phyloP scores from a whole-genome alignment of 2,888 invertebrate genomes.

The Pheosia tremula region DNA sequence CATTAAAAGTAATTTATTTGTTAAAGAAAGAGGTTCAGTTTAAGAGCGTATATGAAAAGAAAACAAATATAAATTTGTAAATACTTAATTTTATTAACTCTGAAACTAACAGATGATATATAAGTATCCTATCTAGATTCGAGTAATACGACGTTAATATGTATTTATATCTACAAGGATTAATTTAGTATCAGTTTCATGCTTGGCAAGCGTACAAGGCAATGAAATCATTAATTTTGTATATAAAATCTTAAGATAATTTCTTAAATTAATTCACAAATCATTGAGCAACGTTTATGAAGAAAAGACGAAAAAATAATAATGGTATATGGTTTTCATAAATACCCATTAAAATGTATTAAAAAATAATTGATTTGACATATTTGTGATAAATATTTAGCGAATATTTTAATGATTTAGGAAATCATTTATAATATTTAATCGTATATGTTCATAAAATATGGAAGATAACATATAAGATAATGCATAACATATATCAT shows the following conservation, averaged over 20 bases:
- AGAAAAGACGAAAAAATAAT: not conserved
- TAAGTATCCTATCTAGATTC: slow-evolving; percentile 83
- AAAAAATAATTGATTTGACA: too few relatives aligned
- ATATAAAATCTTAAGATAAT: not conserved
- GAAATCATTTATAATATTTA: too few relatives aligned
- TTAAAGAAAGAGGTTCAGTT: not conserved
- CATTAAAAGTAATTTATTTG: too few relatives aligned
- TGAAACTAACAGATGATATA: slow-evolving; percentile 83
- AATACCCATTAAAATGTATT: too few relatives aligned
- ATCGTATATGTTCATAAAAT: too few relatives aligned
- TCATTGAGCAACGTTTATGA: slow-evolving; percentile 3
- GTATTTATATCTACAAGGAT: slow-evolving; percentile 79
- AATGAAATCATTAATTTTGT: slow-evolving; percentile 7
- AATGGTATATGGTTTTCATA: too few relatives aligned
- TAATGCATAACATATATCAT: too few relatives aligned
- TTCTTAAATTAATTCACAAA: not conserved
- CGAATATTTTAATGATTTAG: too few relatives aligned
- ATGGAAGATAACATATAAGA: too few relatives aligned
- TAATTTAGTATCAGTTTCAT: slow-evolving; percentile 65
- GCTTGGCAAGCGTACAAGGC: slow-evolving; percentile 52
- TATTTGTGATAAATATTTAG: too few relatives aligned
- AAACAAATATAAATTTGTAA: slow-evolving; percentile 74
- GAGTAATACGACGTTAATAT: slow-evolving; percentile 73
- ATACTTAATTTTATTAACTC: slow-evolving; percentile 84
- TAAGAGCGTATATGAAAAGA: slow-evolving; percentile 30